Conservation (phyloP, 2,888 invertebrate species). For the Polymixis flavicincta region DNA sequence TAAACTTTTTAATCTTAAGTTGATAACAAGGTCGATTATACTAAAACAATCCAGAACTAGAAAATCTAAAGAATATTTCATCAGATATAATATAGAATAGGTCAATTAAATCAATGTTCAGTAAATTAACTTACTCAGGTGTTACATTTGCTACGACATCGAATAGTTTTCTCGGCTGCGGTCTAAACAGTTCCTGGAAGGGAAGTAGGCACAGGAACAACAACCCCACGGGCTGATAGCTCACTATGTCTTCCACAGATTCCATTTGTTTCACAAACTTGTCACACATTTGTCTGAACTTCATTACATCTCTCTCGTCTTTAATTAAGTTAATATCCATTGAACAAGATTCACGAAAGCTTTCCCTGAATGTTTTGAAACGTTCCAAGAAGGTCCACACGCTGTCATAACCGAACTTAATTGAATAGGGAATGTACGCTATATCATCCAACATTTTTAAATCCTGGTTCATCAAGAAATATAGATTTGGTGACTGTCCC, state of each 20-base stretch:
- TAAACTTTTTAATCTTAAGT: too few species aligned
- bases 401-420: constrained; percentile 91
- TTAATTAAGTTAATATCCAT: constrained; percentile 92
- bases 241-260: constrained; percentile 92
- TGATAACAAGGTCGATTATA: background rate
- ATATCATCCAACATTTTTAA: constrained; percentile 89
- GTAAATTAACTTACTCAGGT: constrained; percentile 90
- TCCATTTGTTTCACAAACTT: constrained; percentile 93
- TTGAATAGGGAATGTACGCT: constrained; percentile 89
- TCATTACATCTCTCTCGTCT: constrained; percentile 92
- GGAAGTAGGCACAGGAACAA: constrained; percentile 92
- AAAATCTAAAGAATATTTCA: background rate
- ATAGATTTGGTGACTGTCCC: constrained; percentile 93
- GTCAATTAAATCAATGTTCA: background rate
- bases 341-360: constrained; percentile 93
- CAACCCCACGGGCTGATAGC: constrained; percentile 93
- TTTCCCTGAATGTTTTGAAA: constrained; percentile 92
- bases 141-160: constrained; percentile 91
- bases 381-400: constrained; percentile 92
- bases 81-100: too few species aligned
- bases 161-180: constrained; percentile 93
- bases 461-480: constrained; percentile 93
- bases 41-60: background rate
- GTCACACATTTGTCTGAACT: constrained; percentile 92
- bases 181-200: constrained; percentile 93